phyloP scores from a whole-genome alignment of 2,888 invertebrate genomes.

The Rhodophaea formosa region DNA sequence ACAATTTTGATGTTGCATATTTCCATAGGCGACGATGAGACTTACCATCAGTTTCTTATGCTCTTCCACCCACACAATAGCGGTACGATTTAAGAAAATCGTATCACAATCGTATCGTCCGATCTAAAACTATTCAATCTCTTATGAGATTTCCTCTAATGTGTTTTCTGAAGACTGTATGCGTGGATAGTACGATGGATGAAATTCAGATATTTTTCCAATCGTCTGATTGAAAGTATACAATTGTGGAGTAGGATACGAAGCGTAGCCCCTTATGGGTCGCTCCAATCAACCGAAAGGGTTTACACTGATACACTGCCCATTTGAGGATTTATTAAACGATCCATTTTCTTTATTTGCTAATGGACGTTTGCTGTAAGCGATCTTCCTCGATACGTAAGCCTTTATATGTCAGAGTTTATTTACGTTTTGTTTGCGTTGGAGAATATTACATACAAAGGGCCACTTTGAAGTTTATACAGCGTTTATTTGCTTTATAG shows the following conservation, averaged over 20 bases:
- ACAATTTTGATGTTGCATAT: no score
- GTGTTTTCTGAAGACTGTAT: slow-evolving; percentile 16
- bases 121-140: slow-evolving; percentile 5
- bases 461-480: no score
- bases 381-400: neutral
- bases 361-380: neutral
- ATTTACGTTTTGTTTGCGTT: no score
- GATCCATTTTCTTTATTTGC: slow-evolving; percentile 6
- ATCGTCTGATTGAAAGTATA: slow-evolving; percentile 15
- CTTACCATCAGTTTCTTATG: no score
- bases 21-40: no score
- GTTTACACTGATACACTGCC: neutral
- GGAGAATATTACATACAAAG: no score
- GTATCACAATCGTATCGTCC: slow-evolving; percentile 5
- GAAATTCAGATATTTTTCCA: slow-evolving; percentile 16
- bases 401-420: no score
- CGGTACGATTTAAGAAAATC: no score
- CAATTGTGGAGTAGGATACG: slow-evolving; percentile 1
- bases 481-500: no score
- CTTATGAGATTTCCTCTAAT: slow-evolving; percentile 20
- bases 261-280: neutral
- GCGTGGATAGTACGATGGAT: slow-evolving; percentile 15
- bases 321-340: slow-evolving; percentile 2
- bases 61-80: no score
- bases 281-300: slow-evolving; percentile 3